Evolutionary conservation across 2,888 invertebrate genomes (phyloP).

Genomic region (Noctua fimbriata): DNA sequence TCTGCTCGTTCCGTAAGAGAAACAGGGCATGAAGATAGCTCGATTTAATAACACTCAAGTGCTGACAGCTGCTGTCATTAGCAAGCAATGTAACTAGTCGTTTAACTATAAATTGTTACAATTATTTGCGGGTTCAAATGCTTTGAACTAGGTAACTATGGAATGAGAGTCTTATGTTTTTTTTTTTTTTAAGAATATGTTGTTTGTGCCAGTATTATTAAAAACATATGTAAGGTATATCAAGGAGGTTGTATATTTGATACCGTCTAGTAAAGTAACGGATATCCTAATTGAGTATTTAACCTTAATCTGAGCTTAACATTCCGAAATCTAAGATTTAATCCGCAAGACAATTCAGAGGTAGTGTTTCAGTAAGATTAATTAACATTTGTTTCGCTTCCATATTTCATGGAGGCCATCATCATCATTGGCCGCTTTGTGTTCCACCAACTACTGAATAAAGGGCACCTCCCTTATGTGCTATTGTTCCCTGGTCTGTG

Average conservation of each 20-base stretch:
- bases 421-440: not conserved
- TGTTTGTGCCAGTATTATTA: not conserved
- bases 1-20: constrained; percentile 18
- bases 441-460: no score
- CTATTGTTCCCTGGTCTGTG: no score
- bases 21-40: constrained; percentile 47
- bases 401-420: not conserved
- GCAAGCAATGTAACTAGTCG: not conserved
- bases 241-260: not conserved
- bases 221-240: not conserved
- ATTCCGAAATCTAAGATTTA: not conserved
- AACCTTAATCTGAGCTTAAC: not conserved
- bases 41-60: constrained; percentile 31
- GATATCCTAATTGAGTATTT: not conserved
- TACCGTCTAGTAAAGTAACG: not conserved
- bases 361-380: not conserved
- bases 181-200: no score
- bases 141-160: constrained; percentile 9
- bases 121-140: constrained; percentile 30
- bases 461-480: no score
- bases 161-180: not conserved
- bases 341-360: not conserved
- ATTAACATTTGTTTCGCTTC: not conserved
- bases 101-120: constrained; percentile 42
- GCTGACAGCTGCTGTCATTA: constrained; percentile 38